Percentiles rank a stretch among this genome's conserved stretches.
Evolutionary conservation across 2,888 invertebrate species (phyloP).

Genomic region (Ethmia dodecea): DNA sequence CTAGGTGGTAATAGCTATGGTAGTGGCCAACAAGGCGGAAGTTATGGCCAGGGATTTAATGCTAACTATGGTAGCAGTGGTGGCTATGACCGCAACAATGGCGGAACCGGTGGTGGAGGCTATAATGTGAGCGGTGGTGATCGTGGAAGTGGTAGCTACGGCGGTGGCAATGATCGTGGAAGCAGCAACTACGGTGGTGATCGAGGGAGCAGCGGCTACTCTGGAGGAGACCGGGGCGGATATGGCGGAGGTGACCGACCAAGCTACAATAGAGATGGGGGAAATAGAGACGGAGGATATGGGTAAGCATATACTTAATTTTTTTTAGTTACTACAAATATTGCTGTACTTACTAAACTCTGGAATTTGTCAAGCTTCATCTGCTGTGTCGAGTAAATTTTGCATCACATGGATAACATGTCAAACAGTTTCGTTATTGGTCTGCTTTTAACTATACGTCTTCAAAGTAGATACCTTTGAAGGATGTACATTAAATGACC

Average conservation of each 20-base stretch:
- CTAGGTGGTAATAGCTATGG: slow-evolving; percentile 49
- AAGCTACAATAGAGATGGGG: slow-evolving; percentile 36
- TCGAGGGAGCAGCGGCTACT: slow-evolving; percentile 55
- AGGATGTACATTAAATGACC: no score
- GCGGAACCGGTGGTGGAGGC: slow-evolving; percentile 23
- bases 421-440: no score
- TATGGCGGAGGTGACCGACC: slow-evolving; percentile 52
- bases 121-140: slow-evolving; percentile 30
- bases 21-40: slow-evolving; percentile 41
- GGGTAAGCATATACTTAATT: slow-evolving; percentile 66
- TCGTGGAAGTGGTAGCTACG: slow-evolving; percentile 27
- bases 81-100: slow-evolving; percentile 36
- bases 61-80: slow-evolving; percentile 44
- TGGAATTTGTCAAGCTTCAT: no score
- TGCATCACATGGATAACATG: no score
- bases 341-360: no score
- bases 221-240: slow-evolving; percentile 50
- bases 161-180: slow-evolving; percentile 28
- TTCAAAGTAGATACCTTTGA: no score
- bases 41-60: slow-evolving; percentile 52
- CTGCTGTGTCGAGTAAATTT: no score
- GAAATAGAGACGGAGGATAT: slow-evolving; percentile 78
- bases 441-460: no score
- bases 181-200: slow-evolving; percentile 45
- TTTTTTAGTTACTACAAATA: no score